Evolutionary conservation across 1,140 invertebrate species (phyloP).

Genomic region (Lysiphlebus fabarum): DNA sequence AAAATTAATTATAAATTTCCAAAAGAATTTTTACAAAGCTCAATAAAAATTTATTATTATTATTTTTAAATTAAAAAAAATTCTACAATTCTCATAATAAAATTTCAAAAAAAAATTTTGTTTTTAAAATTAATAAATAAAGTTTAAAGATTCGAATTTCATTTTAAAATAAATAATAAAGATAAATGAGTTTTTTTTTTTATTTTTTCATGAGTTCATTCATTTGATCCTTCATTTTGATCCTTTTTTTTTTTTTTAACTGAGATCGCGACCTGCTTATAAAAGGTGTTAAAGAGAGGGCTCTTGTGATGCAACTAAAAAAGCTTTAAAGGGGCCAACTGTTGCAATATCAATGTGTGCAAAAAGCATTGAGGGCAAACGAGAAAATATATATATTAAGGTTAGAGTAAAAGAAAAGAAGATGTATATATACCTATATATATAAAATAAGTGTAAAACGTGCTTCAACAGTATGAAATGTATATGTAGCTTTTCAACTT

Average conservation of each 20-base stretch:
- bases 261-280: slow-evolving; percentile 23
- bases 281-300: slow-evolving; percentile 25
- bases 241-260: too few relatives aligned
- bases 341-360: slow-evolving; percentile 24
- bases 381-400: background rate
- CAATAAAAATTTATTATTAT: too few relatives aligned
- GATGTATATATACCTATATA: background rate
- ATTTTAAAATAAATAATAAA: too few relatives aligned
- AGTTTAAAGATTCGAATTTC: too few relatives aligned
- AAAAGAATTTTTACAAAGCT: too few relatives aligned
- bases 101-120: too few relatives aligned
- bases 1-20: too few relatives aligned
- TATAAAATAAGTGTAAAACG: background rate
- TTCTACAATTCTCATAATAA: too few relatives aligned
- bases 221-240: slow-evolving; percentile 1
- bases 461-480: slow-evolving; percentile 1
- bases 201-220: too few relatives aligned
- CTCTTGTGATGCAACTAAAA: slow-evolving; percentile 15
- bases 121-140: too few relatives aligned
- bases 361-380: slow-evolving; percentile 19
- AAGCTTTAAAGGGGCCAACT: slow-evolving; percentile 29
- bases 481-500: slow-evolving; percentile 24
- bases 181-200: too few relatives aligned
- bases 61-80: too few relatives aligned
- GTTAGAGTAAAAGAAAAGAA: slow-evolving; percentile 12